Percentiles rank a stretch among this genome's conserved stretches.
Evolutionary conservation across 92 coral and sea anemone species (phyloP).

Genomic region (Epizoanthus scotinus): DNA sequence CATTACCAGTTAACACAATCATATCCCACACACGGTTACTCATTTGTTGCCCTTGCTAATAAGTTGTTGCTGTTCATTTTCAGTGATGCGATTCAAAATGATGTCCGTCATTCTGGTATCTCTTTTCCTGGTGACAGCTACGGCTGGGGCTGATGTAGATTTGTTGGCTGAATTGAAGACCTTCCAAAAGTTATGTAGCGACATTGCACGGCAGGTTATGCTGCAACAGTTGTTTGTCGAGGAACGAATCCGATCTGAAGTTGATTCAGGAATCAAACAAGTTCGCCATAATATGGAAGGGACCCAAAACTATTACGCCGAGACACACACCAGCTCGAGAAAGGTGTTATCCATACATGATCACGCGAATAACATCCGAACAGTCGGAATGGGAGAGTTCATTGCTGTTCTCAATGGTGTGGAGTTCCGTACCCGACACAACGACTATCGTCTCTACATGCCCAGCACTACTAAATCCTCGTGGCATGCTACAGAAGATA

Average conservation of each 20-base stretch:
- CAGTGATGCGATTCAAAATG: no score
- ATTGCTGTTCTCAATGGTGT: slow-evolving; percentile 81
- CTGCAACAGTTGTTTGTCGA: slow-evolving; percentile 60
- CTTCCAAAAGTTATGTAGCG: no score
- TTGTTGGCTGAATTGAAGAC: no score
- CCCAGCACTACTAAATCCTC: slow-evolving; percentile 55
- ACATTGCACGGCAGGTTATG: slow-evolving; percentile 33
- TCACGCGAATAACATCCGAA: slow-evolving; percentile 78
- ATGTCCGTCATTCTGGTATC: no score
- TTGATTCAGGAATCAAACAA: slow-evolving; percentile 63
- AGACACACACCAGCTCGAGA: slow-evolving; percentile 38
- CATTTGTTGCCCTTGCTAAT: no score
- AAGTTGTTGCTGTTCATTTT: no score
- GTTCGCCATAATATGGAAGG: slow-evolving; percentile 40
- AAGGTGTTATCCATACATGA: slow-evolving; percentile 72
- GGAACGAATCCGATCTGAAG: slow-evolving; percentile 66
- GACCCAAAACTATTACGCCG: slow-evolving; percentile 44
- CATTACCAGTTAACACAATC: no score
- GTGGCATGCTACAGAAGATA: slow-evolving; percentile 61
- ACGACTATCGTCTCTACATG: slow-evolving; percentile 87
- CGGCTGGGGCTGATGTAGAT: no score
- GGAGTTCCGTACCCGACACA: slow-evolving; percentile 88
- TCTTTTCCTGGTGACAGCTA: no score
- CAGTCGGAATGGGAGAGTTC: slow-evolving; percentile 83
- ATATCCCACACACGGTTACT: no score